Evolutionary conservation across 2,797 vertebrate species (phyloP).

Genomic region (Peromyscus eremicus): DNA sequence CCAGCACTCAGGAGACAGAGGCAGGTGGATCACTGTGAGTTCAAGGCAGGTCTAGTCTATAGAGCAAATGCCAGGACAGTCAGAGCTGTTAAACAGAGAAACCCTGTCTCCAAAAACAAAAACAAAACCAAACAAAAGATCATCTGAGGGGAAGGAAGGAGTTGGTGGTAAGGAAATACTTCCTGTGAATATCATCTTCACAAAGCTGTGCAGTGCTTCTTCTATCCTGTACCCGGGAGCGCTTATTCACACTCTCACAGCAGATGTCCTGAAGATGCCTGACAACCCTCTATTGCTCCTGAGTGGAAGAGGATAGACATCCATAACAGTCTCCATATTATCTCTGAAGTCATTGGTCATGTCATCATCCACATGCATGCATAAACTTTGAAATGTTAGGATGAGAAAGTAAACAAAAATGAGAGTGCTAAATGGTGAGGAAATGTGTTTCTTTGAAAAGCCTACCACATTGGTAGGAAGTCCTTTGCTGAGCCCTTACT

Average conservation of each 20-base stretch:
- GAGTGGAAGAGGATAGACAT: background rate
- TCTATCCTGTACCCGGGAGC: background rate
- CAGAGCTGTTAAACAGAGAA: background rate
- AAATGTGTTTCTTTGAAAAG: background rate
- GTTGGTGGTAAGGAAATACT: conserved; percentile 15
- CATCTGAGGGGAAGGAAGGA: conserved; percentile 22
- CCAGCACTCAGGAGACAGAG: background rate
- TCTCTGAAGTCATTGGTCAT: conserved; percentile 45
- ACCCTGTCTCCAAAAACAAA: background rate
- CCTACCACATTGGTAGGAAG: background rate
- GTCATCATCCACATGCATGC: background rate
- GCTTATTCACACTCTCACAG: conserved; percentile 22
- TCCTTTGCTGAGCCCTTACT: background rate
- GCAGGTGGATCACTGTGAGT: background rate
- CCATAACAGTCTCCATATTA: background rate
- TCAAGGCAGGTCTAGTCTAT: background rate
- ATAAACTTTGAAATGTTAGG: conserved; percentile 41
- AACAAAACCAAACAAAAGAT: background rate
- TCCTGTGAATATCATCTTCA: conserved; percentile 17
- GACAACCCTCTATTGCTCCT: background rate
- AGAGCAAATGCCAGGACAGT: background rate
- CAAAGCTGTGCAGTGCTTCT: conserved; percentile 10
- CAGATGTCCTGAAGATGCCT: background rate
- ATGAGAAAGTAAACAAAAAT: conserved; percentile 31
- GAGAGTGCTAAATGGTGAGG: background rate